These are phyloP conservation scores for Drosophila equinoxialis DNA, from an alignment of 1,140 invertebrate genomes.

Conservation along the genomic window DNA sequence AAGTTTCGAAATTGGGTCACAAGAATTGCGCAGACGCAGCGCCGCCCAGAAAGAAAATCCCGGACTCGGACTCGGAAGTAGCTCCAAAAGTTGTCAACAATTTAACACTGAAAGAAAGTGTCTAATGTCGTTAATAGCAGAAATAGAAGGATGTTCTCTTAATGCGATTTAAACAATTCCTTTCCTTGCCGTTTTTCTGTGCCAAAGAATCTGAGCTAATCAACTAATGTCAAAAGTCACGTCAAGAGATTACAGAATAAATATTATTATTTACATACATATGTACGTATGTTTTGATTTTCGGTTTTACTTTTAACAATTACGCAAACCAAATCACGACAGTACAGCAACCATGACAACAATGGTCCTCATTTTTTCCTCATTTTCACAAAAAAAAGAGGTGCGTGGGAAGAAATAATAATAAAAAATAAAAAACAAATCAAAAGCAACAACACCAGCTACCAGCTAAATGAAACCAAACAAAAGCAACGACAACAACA, in stretches of 20 bases:
- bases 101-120: no score
- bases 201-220: constrained; percentile 32
- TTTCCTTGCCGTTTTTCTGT: background rate
- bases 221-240: constrained; percentile 28
- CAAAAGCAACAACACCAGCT: background rate
- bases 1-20: constrained; percentile 59
- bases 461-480: constrained; percentile 20
- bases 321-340: constrained; percentile 73
- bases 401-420: constrained; percentile 67
- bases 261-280: constrained; percentile 17
- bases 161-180: no score
- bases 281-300: constrained; percentile 27
- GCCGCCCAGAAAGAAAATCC: background rate
- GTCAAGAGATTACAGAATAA: constrained; percentile 62
- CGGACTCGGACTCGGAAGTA: background rate
- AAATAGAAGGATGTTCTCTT: no score
- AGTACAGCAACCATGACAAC: constrained; percentile 29
- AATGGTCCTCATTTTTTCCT: constrained; percentile 43
- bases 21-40: constrained; percentile 72
- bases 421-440: constrained; percentile 31
- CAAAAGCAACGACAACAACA: constrained; percentile 38
- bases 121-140: no score
- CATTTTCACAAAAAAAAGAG: constrained; percentile 15
- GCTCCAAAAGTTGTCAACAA: constrained; percentile 19
- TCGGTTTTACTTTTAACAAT: constrained; percentile 48